Conservation (phyloP, 1,140 invertebrate species). For the Papilio xuthus region DNA sequence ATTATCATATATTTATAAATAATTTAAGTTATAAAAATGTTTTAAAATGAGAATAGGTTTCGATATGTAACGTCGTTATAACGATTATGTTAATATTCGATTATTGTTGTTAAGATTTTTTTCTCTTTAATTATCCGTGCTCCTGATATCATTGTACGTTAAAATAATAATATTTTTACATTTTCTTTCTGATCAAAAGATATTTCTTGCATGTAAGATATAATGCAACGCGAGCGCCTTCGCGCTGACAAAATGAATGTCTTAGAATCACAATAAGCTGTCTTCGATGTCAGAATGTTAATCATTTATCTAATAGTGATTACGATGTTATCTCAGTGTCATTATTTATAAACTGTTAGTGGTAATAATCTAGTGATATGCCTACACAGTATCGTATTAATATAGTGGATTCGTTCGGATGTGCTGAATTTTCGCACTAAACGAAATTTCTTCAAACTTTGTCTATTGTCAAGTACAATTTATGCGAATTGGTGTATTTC, state of each 20-base stretch:
- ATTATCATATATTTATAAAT: constrained; percentile 31
- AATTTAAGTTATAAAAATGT: constrained; percentile 43
- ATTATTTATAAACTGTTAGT: constrained; percentile 34
- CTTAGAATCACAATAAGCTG: constrained; percentile 17
- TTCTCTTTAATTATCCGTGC: constrained; percentile 56
- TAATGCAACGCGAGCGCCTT: constrained; percentile 43
- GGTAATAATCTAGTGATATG: constrained; percentile 20
- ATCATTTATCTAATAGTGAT: constrained; percentile 16
- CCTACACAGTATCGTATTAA: constrained; percentile 14
- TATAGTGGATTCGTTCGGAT: constrained; percentile 40
- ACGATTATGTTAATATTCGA: constrained; percentile 57
- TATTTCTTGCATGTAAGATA: constrained; percentile 43
- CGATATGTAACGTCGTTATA: constrained; percentile 53
- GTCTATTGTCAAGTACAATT: constrained; percentile 58
- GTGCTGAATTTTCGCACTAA: constrained; percentile 25
- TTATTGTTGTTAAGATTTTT: constrained; percentile 63
- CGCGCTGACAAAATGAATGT: constrained; percentile 38
- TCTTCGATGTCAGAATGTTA: constrained; percentile 20
- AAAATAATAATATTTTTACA: constrained; percentile 37
- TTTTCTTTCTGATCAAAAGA: constrained; percentile 28
- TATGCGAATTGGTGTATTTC: constrained; percentile 60
- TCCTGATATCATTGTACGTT: constrained; percentile 52
- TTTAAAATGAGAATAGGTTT: constrained; percentile 45
- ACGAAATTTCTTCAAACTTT: constrained; percentile 31
- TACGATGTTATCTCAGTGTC: constrained; percentile 27